Base-by-base conservation (phyloP, 2,888 invertebrate species). In the Diaphora mendica region DNA sequence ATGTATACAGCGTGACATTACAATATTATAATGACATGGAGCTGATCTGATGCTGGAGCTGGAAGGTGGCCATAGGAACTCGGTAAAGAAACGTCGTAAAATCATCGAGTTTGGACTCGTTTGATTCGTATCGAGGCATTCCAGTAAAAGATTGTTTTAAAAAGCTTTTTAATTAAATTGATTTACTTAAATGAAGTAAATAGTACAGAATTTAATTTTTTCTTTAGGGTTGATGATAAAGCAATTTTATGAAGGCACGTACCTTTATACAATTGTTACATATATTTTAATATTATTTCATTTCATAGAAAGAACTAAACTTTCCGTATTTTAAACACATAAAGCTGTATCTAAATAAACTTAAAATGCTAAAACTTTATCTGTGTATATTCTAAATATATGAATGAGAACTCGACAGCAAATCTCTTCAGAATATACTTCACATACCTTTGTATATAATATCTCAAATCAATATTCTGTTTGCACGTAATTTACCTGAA, bases 401-500 rank as follows among this genome's bases (percentile, higher is more conserved):
- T 35, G 5, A 35, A 35, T 5, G 35, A 35, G 8, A 35, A 35
- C 35, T 5, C 35, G 35, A 35, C 35, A 35, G 35, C 35, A 35
- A 35, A 30, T 44, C 35, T 65, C 39, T 26, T 26, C 42, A 26
- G 26, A 66, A 44, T 42, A 26, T 9, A 26, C n/a, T 26, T 26
- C 26, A 23, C 23, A 65, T 39, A 68, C 11, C 55, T 68, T 35
- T 55, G 35, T 33, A 33, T 44, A 68, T 35, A 51, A 68, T 11
- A 55, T 51, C n/a, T 35, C 9, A 51, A 55, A 69, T 55, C 55
- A 59, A 62, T 64, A 70, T 70, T 70, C 64, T 64, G 70, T 70
- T 70, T 44, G 42, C 42, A 66, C 39, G 55, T 66, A 71, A 71
- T 71, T 71, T 67, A 71, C 51, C 30, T 71, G 66, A 71, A 71